Evolutionary conservation across 2,797 vertebrate genomes (phyloP).

Genomic region (Salarias fasciatus): DNA sequence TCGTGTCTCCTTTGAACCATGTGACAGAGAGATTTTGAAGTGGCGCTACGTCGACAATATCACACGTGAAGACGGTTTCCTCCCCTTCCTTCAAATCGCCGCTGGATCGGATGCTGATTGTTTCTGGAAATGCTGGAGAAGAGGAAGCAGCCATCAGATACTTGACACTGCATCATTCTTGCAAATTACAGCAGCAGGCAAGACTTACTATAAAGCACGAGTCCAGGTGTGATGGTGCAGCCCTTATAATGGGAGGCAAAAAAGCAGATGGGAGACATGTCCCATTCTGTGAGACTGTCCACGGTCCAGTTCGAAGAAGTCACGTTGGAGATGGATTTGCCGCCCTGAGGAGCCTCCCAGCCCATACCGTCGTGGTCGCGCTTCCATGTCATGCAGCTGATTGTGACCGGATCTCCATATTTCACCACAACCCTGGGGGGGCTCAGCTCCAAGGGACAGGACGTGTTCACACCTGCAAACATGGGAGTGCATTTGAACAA

Average conservation of each 20-base stretch:
- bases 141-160: slow-evolving; percentile 7
- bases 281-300: slow-evolving; percentile 22
- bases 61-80: slow-evolving; percentile 53
- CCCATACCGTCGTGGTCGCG: background rate
- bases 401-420: slow-evolving; percentile 57
- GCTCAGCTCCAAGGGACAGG: slow-evolving; percentile 62
- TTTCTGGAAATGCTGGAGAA: slow-evolving; percentile 70
- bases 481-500: too few relatives aligned
- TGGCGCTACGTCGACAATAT: slow-evolving; percentile 66
- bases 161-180: background rate
- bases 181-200: background rate
- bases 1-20: slow-evolving; percentile 62
- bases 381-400: slow-evolving; percentile 63
- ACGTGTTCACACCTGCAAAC: slow-evolving; percentile 43
- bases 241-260: background rate
- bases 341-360: slow-evolving; percentile 52
- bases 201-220: slow-evolving; percentile 75
- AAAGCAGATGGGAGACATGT: accelerated
- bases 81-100: slow-evolving; percentile 30
- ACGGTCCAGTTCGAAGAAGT: slow-evolving; percentile 63
- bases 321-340: too few relatives aligned
- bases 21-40: slow-evolving; percentile 52
- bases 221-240: accelerated
- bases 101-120: slow-evolving; percentile 40
- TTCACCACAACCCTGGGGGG: slow-evolving; percentile 60